Percentiles rank a stretch among this genome's conserved stretches.
These are phyloP conservation scores for Neostethus bicornis DNA, from an alignment of 2,797 vertebrate species.

Conservation along the genomic window DNA sequence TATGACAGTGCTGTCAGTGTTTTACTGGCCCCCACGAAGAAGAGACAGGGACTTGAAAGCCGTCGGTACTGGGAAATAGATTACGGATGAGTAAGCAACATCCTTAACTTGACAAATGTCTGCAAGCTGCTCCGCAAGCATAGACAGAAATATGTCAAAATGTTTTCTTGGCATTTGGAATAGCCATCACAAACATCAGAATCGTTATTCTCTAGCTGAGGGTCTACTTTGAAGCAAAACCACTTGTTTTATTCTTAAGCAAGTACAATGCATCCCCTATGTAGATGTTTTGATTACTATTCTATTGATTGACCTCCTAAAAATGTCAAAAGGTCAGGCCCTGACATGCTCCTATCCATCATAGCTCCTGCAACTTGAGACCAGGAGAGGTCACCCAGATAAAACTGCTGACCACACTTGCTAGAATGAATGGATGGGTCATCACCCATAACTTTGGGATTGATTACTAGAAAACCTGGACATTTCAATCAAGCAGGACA, in stretches of 20 bases:
- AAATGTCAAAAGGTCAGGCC: constrained; percentile 45
- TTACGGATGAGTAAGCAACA: constrained; percentile 32
- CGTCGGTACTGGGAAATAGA: constrained; percentile 29
- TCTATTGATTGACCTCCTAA: constrained; percentile 42
- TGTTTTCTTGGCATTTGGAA: constrained; percentile 31
- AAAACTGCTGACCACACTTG: constrained; percentile 41
- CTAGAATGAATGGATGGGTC: constrained; percentile 27
- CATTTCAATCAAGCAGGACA: constrained; percentile 8
- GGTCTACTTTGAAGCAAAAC: constrained; percentile 39
- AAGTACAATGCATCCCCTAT: constrained; percentile 40
- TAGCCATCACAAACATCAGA: constrained; percentile 37
- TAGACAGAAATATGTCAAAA: constrained; percentile 30
- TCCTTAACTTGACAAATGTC: constrained; percentile 42
- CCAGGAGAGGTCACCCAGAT: constrained; percentile 9
- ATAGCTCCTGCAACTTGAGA: constrained; percentile 23
- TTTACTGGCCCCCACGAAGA: constrained; percentile 53
- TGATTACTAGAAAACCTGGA: constrained; percentile 29
- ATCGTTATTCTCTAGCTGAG: constrained; percentile 37
- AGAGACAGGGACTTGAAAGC: constrained; percentile 49
- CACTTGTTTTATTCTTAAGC: constrained; percentile 28
- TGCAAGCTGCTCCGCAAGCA: constrained; percentile 44
- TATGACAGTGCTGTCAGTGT: constrained; percentile 57
- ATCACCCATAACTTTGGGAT: constrained; percentile 21
- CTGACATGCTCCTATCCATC: constrained; percentile 54
- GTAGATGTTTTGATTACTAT: constrained; percentile 49